Conservation (phyloP, 1,140 invertebrate genomes). For the Lutraria rhynchaena region DNA sequence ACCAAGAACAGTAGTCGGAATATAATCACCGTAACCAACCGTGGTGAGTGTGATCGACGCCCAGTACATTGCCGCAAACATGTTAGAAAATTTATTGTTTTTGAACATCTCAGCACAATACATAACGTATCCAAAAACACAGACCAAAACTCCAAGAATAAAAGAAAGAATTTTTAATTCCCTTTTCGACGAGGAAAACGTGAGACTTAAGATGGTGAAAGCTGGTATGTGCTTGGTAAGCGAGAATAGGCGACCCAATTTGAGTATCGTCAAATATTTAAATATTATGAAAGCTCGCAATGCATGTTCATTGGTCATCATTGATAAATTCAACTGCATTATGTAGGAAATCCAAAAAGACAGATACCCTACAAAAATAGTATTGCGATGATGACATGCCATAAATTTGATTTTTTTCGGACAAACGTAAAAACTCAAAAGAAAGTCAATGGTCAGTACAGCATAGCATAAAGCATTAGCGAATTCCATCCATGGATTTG, state of each 20-base stretch:
- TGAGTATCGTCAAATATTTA: neutral
- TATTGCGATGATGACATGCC: neutral
- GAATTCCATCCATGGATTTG: neutral
- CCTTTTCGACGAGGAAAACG: neutral
- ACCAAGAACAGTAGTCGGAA: slow-evolving; percentile 57
- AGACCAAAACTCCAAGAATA: slow-evolving; percentile 4
- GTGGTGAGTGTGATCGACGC: slow-evolving; percentile 82
- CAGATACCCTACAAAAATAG: neutral
- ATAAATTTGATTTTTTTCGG: neutral
- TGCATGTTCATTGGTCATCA: neutral
- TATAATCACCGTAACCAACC: slow-evolving; percentile 81
- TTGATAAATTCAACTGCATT: slow-evolving; percentile 2
- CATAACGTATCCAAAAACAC: slow-evolving; percentile 19
- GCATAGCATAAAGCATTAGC: neutral
- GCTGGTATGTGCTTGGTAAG: slow-evolving; percentile 8
- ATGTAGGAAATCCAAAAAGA: slow-evolving; percentile 11
- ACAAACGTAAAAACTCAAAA: slow-evolving; percentile 21
- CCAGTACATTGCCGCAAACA: slow-evolving; percentile 77
- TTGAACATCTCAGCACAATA: slow-evolving; percentile 12
- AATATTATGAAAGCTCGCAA: neutral
- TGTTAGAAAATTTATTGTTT: neutral
- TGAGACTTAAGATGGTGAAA: slow-evolving; percentile 16
- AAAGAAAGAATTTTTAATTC: slow-evolving; percentile 32
- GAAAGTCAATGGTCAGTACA: slow-evolving; percentile 13
- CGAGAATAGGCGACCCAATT: slow-evolving; percentile 8